Evolutionary conservation across 2,797 vertebrate species (phyloP), one percentile per base, ranked within the genome.

Genomic region (Enoplosus armatus): DNA sequence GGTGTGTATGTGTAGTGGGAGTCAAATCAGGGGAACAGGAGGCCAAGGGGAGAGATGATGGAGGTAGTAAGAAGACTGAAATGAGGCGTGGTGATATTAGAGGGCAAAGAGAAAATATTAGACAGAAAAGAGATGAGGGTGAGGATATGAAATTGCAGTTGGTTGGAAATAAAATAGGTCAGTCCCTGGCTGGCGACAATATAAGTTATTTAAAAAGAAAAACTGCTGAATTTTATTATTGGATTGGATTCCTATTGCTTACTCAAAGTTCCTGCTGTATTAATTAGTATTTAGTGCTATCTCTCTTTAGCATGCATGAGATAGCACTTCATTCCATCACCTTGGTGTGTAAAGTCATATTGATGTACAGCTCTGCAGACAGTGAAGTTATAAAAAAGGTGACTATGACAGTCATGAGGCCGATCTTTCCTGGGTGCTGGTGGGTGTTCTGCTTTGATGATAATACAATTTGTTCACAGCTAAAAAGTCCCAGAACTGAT

Each of bases 281-380:
- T 59, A 61, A 66, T 58, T 35, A 26, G 10, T 64, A 79, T 71
- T 55, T 45, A 68, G 60, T 55, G 15, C 24, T 71, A 53, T 79
- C 64, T 56, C 29, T 64, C 12, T 35, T 48, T 48, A 20, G 56
- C 29, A 70, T 54, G 24, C 45, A 73, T 6, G 31, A 80, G 20
- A 51, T 8, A 50, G 33, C 15, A 33, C 47, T 60, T 67, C 31
- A 53, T 60, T 55, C 20, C 47, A 45, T 79, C 77, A 56, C 35
- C 54, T 62, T 39, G 11, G 24, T 58, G 51, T 64, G 43, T 67
- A 26, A 80, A 63, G 62, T 68, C 71, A 72, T 24, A 33, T 18
- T 59, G 55, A 56, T n/a, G 20, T 31, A 43, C 31, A 35, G 26
- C 55, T 45, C 61, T 37, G 31, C 33, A 72, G 43, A 50, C 8